These are phyloP conservation scores for Corvus cornix DNA, from an alignment of 2,113 vertebrate species.

Conservation along the genomic window DNA sequence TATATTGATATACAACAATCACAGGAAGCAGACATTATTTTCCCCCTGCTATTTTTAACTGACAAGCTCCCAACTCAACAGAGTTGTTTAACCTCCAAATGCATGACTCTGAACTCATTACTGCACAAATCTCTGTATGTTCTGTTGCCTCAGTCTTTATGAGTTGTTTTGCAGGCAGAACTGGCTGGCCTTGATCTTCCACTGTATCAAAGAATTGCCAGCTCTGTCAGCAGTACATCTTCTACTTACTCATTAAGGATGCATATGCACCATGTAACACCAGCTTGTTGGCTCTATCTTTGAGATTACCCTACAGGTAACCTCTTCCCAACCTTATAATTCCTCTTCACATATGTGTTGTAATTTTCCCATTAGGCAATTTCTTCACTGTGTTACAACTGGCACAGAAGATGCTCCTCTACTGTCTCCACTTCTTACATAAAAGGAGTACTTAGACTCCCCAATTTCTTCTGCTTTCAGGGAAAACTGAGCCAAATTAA, in stretches of 20 bases:
- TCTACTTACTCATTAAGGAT: constrained; percentile 5
- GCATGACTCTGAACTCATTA: background rate
- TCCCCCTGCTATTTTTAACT: background rate
- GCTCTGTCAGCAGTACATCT: background rate
- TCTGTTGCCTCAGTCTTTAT: background rate
- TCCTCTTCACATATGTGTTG: background rate
- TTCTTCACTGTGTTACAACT: background rate
- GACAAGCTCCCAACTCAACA: background rate
- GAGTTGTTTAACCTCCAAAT: background rate
- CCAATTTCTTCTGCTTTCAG: background rate
- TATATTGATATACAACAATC: background rate
- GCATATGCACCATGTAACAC: background rate
- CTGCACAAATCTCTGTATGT: background rate
- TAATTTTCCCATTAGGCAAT: background rate
- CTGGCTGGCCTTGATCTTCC: constrained; percentile 13
- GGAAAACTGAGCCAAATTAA: background rate
- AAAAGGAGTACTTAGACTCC: background rate
- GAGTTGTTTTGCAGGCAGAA: background rate
- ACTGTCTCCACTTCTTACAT: background rate
- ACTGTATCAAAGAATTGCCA: background rate
- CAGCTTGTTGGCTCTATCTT: background rate
- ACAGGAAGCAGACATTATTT: background rate
- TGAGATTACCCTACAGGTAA: background rate
- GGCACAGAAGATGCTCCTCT: background rate
- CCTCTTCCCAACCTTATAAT: background rate